These are phyloP conservation scores for Drosophila birchii DNA, from an alignment of 2,888 invertebrate species.

Conservation along the genomic window DNA sequence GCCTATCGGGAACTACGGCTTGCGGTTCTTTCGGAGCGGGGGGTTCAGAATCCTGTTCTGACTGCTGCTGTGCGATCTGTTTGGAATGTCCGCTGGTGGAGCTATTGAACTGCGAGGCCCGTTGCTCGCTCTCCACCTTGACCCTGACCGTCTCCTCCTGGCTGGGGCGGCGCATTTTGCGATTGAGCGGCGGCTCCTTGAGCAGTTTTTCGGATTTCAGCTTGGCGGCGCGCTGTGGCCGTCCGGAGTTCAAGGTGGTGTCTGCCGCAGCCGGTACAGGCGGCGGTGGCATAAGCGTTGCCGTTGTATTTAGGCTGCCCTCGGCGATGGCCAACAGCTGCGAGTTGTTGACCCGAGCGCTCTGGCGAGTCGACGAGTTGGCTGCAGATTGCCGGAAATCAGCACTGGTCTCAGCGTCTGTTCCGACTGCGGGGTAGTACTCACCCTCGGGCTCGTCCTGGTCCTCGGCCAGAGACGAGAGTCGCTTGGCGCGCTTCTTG, in stretches of 20 bases:
- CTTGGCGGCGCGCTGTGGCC: slow-evolving; percentile 82
- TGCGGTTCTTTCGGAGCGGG: neutral
- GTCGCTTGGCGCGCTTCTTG: slow-evolving; percentile 80
- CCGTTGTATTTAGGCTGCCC: slow-evolving; percentile 52
- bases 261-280: slow-evolving; percentile 58
- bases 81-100: neutral
- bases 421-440: neutral
- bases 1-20: neutral
- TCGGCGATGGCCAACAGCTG: slow-evolving; percentile 60
- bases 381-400: neutral
- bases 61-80: neutral
- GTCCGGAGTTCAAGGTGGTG: slow-evolving; percentile 62
- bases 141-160: slow-evolving; percentile 55
- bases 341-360: slow-evolving; percentile 63
- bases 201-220: slow-evolving; percentile 75
- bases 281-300: slow-evolving; percentile 73
- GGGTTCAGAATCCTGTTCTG: neutral
- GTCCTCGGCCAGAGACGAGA: slow-evolving; percentile 69
- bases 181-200: slow-evolving; percentile 72
- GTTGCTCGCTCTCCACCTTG: slow-evolving; percentile 79
- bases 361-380: slow-evolving; percentile 15
- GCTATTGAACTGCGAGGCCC: slow-evolving; percentile 67
- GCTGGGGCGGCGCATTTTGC: slow-evolving; percentile 79
- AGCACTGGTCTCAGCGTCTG: neutral
- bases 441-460: slow-evolving; percentile 59